These are phyloP conservation scores for Pentalonia nigronervosa DNA, from an alignment of 1,140 invertebrate species.

Conservation along the genomic window DNA sequence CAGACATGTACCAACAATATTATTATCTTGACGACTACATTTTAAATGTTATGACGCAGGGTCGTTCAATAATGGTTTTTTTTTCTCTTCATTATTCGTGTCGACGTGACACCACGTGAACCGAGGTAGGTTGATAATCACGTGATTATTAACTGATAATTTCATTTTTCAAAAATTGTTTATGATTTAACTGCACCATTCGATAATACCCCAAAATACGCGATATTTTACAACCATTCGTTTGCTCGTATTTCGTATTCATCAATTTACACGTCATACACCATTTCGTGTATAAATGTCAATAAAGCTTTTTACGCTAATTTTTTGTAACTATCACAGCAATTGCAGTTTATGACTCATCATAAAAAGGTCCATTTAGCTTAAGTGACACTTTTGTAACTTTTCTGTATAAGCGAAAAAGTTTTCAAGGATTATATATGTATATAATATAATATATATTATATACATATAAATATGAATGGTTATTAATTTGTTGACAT, in stretches of 20 bases:
- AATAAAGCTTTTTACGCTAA: not conserved
- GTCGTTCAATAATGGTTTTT: no score
- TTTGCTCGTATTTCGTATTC: not conserved
- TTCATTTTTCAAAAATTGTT: not conserved
- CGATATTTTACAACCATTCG: not conserved
- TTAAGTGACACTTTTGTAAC: not conserved
- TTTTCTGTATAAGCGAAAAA: not conserved
- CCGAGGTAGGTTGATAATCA: no score
- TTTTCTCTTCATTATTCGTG: no score
- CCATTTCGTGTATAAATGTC: not conserved
- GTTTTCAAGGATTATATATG: not conserved
- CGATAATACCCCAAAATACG: not conserved
- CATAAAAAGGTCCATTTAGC: not conserved
- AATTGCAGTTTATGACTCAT: not conserved
- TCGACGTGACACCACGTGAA: no score
- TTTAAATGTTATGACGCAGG: no score
- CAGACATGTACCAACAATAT: not conserved
- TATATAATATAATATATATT: not conserved
- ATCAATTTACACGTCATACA: not conserved
- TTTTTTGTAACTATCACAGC: not conserved
- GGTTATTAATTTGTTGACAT: constrained; percentile 8
- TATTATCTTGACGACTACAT: no score
- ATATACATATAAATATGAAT: not conserved
- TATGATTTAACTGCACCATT: not conserved
- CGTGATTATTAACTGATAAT: not conserved